Evolutionary conservation across 1,140 invertebrate genomes (phyloP).

Genomic region (Sminthurides bifidus): DNA sequence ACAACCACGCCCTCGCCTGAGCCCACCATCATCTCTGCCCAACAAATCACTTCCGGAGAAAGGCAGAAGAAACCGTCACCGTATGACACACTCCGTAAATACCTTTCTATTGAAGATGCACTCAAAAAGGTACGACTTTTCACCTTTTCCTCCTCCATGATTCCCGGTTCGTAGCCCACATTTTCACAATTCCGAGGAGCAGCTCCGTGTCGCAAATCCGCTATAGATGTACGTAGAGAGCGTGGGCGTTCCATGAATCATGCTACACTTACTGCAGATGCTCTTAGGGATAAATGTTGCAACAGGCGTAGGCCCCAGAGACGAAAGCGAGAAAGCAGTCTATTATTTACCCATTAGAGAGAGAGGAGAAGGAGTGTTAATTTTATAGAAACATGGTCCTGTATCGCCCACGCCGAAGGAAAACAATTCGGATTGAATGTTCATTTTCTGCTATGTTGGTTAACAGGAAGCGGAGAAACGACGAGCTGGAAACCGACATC

Average conservation of each 20-base stretch:
- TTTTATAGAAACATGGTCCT: not conserved
- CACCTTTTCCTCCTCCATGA: not conserved
- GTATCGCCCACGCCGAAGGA: not conserved
- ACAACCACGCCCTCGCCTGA: conserved; percentile 32
- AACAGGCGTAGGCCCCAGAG: no score
- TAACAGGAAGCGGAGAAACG: conserved; percentile 17
- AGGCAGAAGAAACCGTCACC: conserved; percentile 37
- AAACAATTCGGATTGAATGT: not conserved
- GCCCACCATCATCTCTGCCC: conserved; percentile 32
- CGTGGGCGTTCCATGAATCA: no score
- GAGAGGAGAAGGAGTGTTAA: not conserved
- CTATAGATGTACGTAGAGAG: not conserved
- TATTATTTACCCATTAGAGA: no score
- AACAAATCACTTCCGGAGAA: conserved; percentile 16
- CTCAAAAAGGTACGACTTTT: conserved; percentile 36
- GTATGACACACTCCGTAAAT: conserved; percentile 45
- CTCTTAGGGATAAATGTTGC: no score
- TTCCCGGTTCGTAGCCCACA: not conserved
- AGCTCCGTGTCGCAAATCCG: not conserved
- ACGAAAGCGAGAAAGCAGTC: no score
- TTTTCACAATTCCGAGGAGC: not conserved
- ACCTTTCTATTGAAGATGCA: conserved; percentile 43
- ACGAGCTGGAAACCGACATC: conserved; percentile 2
- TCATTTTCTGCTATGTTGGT: not conserved
- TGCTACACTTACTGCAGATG: no score